A percentile compares a stretch with the other conserved stretches of the same genome.
Conservation (phyloP, 2,113 vertebrate genomes). For the Empidonax traillii region DNA sequence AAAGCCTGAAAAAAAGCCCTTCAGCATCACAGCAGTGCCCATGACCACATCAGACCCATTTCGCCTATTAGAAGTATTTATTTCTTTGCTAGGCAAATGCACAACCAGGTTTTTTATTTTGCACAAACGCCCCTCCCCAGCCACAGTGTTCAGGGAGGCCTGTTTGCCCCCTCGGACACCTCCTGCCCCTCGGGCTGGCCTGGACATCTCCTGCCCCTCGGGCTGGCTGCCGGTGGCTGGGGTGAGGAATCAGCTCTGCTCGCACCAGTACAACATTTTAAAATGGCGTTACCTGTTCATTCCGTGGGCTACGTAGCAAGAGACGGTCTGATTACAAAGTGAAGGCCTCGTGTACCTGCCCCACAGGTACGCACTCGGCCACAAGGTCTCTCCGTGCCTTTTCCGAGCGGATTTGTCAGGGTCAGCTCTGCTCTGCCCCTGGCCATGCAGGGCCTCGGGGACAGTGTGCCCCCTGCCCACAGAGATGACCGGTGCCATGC, state of each 20-base stretch:
- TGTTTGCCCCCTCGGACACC: neutral
- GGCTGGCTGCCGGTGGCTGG: neutral
- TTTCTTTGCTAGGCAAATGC: neutral
- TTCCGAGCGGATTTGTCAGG: neutral
- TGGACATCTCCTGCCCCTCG: no score
- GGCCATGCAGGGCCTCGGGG: neutral
- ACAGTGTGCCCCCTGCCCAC: no score
- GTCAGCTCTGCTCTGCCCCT: neutral
- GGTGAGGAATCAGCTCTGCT: neutral
- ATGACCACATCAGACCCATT: neutral
- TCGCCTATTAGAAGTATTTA: neutral
- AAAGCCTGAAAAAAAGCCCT: neutral
- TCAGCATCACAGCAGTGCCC: neutral
- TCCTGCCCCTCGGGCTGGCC: accelerated
- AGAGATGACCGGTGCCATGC: no score
- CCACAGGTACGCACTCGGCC: neutral
- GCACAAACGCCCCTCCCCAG: neutral
- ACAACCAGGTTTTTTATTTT: neutral
- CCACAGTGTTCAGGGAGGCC: neutral
- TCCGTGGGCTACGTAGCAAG: neutral
- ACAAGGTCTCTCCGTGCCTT: neutral
- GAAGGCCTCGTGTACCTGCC: no score
- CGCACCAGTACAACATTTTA: neutral
- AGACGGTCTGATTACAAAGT: no score
- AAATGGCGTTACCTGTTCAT: neutral